phyloP scores from a whole-genome alignment of 2,888 invertebrate genomes.

The Pandemis corylana region DNA sequence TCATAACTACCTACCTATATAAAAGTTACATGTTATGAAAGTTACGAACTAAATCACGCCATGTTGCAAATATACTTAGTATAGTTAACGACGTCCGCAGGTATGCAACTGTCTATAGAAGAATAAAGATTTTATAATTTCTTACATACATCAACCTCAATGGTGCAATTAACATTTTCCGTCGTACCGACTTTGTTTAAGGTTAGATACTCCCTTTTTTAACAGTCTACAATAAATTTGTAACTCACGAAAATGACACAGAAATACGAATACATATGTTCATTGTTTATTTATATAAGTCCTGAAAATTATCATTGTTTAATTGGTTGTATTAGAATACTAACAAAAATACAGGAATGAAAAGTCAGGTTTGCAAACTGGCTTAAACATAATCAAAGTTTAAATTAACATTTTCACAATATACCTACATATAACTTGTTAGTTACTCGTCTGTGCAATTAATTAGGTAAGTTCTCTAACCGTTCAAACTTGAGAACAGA shows the following conservation, averaged over 20 bases:
- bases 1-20: neutral
- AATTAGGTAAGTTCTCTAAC: neutral
- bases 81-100: neutral
- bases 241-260: no score
- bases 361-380: neutral
- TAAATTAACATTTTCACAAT: no score
- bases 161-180: slow-evolving; percentile 5
- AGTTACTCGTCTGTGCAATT: neutral
- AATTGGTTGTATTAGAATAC: neutral
- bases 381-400: neutral
- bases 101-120: slow-evolving; percentile 28
- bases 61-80: no score
- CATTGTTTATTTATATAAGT: no score
- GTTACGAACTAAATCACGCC: no score
- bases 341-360: neutral
- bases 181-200: neutral
- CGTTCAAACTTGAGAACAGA: neutral
- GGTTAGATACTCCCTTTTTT: neutral
- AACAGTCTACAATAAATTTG: neutral
- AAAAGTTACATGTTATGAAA: neutral
- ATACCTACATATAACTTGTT: no score
- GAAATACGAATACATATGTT: no score
- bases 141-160: neutral
- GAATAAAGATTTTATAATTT: slow-evolving; percentile 1
- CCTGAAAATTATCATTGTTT: no score